Percentiles rank a stretch among this genome's conserved stretches.
These are phyloP conservation scores for Drosophila sechellia DNA, from an alignment of 1,140 invertebrate genomes.

Conservation along the genomic window DNA sequence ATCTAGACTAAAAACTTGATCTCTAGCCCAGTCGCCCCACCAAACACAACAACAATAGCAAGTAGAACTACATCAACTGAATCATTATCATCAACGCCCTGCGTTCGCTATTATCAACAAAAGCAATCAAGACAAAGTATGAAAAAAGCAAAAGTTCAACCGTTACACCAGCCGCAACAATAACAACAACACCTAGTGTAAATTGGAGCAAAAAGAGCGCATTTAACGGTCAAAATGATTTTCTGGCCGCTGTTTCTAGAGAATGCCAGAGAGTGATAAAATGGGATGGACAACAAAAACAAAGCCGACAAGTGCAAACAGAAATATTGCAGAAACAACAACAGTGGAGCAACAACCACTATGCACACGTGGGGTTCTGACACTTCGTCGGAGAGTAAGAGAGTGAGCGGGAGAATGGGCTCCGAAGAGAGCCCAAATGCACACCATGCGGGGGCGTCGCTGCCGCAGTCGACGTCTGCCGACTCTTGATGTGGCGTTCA, in stretches of 20 bases:
- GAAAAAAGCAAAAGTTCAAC: slow-evolving; percentile 28
- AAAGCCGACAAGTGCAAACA: slow-evolving; percentile 65
- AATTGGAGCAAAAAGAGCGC: slow-evolving; percentile 40
- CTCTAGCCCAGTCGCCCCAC: slow-evolving; percentile 30
- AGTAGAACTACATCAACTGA: slow-evolving; percentile 12
- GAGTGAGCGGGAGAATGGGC: slow-evolving; percentile 13
- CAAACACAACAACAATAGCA: slow-evolving; percentile 3
- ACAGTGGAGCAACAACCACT: slow-evolving; percentile 51
- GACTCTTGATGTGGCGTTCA: slow-evolving; percentile 21
- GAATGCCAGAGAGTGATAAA: slow-evolving; percentile 42
- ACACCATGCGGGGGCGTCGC: slow-evolving; percentile 66
- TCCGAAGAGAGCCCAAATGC: slow-evolving; percentile 22
- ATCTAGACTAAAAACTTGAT: slow-evolving; percentile 39
- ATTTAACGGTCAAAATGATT: slow-evolving; percentile 61
- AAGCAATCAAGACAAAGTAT: slow-evolving; percentile 58
- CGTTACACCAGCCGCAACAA: slow-evolving; percentile 52
- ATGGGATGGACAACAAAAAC: slow-evolving; percentile 37
- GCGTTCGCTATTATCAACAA: slow-evolving; percentile 39
- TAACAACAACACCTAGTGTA: slow-evolving; percentile 37
- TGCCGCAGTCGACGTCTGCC: slow-evolving; percentile 53
- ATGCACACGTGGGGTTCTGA: slow-evolving; percentile 69
- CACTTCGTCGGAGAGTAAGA: slow-evolving; percentile 9
- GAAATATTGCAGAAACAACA: slow-evolving; percentile 38
- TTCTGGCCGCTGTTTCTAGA: slow-evolving; percentile 49
- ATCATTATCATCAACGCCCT: slow-evolving; percentile 32